Base-by-base conservation (phyloP, 2,113 vertebrate species). In the Rhineura floridana region DNA sequence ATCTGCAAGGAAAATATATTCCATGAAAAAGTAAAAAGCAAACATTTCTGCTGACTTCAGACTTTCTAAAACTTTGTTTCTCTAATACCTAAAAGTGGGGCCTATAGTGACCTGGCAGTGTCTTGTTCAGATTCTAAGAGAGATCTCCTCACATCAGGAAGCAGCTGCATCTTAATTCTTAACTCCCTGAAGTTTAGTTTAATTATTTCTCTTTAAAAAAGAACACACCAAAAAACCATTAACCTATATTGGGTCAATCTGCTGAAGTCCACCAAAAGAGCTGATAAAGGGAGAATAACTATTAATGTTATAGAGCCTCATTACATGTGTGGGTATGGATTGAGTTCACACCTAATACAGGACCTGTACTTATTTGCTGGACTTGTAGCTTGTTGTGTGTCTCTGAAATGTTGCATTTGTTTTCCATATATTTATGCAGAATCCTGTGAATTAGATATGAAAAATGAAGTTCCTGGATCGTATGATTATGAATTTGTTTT, bases 51-150 rank as follows among this genome's bases (percentile, higher is more conserved):
- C 77, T 87, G 62, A 87, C 76, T 23, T 87, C 42, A 52, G 85
- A 63, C 63, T 87, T 87, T 87, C 48, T 82, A 11, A 72, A 83
- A 78, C 81, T 84, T 88, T 88, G 50, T 78, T 84, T 88, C 75
- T 84, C 62, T 88, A 75, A 48, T 83, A 88, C 81, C 62, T 88
- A 77, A 42, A 88, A 84, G 75, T 77, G 39, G 48, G 62, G 73
- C 73, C 48, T 84, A 25, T 48, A 69, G 17, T 77, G 81, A 70
- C 77, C 77, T 79, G 48, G 46, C 85, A 79, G 85, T 67, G 63
- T 87, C 77, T 80, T 80, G 44, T 88, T 88, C 72, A 88, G 87
- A 88, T 88, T 88, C 48, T 78, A 46, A 30, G 81, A 84, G 46
- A 78, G 81, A 88, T 84, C 84, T 84, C 81, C 48, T 69, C 62